Conservation (phyloP, 2,888 invertebrate genomes). For the Gymnosoma rotundatum region DNA sequence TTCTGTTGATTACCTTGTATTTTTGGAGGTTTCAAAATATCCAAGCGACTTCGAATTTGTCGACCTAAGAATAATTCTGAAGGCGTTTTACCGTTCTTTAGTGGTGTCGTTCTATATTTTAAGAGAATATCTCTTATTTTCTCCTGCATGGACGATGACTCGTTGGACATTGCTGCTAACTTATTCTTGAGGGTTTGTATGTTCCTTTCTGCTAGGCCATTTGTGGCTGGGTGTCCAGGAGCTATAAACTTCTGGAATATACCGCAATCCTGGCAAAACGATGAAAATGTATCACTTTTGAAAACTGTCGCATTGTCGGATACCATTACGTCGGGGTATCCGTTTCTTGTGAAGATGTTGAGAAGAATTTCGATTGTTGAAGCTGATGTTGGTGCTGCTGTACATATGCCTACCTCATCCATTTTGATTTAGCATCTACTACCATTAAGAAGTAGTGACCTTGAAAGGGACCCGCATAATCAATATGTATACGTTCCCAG, state of each 20-base stretch:
- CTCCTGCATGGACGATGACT: neutral
- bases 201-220: conserved; percentile 24
- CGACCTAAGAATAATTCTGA: conserved; percentile 1
- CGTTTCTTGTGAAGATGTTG: conserved; percentile 14
- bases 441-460: conserved; percentile 27
- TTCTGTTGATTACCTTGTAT: conserved; percentile 3
- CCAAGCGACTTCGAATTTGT: conserved; percentile 14
- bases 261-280: conserved; percentile 43
- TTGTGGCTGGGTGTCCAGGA: no score
- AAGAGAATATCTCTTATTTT: conserved; percentile 28
- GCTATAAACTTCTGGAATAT: conserved; percentile 65
- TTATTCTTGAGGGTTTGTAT: conserved; percentile 27
- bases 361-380: conserved; percentile 17
- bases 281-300: conserved; percentile 55
- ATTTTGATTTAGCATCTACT: conserved; percentile 55
- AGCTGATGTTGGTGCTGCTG: conserved; percentile 17
- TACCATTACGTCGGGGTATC: conserved; percentile 6
- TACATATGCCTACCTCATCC: conserved; percentile 20
- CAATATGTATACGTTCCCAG: conserved; percentile 28
- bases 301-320: conserved; percentile 39
- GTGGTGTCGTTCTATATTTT: conserved; percentile 1
- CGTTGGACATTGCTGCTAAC: conserved; percentile 13
- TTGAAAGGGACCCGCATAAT: conserved; percentile 31
- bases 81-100: conserved; percentile 9
- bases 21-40: conserved; percentile 10